Evolutionary conservation across 2,888 invertebrate genomes (phyloP).

Genomic region (Epistrophe grossulariae): DNA sequence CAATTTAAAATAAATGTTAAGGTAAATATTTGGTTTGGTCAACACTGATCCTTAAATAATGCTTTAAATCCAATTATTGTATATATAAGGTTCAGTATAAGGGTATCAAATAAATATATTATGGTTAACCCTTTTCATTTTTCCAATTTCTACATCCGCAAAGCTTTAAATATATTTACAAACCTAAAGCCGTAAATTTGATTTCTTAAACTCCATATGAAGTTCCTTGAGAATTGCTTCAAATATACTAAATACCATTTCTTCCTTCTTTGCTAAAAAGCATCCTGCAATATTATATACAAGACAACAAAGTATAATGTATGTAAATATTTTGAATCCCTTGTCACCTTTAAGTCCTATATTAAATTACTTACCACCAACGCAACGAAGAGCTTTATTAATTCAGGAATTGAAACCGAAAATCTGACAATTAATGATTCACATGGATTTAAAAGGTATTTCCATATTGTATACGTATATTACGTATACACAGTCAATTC

Average conservation of each 20-base stretch:
- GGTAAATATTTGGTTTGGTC: neutral
- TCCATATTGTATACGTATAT: neutral
- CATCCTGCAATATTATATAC: neutral
- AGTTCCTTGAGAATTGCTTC: neutral
- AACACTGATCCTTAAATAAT: neutral
- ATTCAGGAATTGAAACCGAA: slow-evolving; percentile 24
- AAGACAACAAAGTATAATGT: neutral
- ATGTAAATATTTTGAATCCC: slow-evolving; percentile 2
- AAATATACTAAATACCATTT: neutral
- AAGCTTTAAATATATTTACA: neutral
- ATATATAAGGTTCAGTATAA: neutral
- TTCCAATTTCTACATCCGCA: neutral
- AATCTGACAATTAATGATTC: slow-evolving; percentile 20
- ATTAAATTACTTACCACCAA: neutral
- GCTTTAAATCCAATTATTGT: neutral
- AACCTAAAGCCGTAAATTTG: slow-evolving; percentile 8
- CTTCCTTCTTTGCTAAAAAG: neutral
- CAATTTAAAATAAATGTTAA: neutral
- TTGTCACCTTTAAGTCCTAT: slow-evolving; percentile 11
- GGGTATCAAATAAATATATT: neutral
- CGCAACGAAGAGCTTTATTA: neutral
- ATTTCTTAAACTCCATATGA: neutral
- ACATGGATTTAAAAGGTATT: slow-evolving; percentile 8
- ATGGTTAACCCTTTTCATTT: neutral
- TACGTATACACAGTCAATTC: neutral